Evolutionary conservation across 2,113 vertebrate genomes (phyloP).

Genomic region (Caretta caretta): DNA sequence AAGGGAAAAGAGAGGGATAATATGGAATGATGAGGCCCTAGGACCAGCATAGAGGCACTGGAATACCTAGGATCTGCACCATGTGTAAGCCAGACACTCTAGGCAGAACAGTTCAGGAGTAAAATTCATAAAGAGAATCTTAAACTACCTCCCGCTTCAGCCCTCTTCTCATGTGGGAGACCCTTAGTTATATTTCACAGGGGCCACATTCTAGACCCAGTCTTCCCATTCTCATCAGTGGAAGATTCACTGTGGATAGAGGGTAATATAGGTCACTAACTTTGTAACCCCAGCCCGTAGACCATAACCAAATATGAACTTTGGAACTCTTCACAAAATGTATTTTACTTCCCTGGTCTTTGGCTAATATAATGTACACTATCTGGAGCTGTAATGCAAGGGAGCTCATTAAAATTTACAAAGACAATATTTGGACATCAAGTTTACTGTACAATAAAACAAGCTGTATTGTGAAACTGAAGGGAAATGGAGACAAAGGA

Average conservation of each 20-base stretch:
- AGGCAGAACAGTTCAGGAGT: neutral
- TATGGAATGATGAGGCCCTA: neutral
- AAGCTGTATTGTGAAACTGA: neutral
- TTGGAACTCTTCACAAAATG: neutral
- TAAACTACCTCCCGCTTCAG: neutral
- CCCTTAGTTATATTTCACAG: neutral
- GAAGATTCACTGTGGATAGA: neutral
- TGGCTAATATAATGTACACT: neutral
- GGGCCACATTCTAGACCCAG: neutral
- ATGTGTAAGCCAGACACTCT: neutral
- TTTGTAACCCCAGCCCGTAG: neutral
- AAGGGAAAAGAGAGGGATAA: neutral
- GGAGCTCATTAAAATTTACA: neutral
- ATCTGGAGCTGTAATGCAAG: neutral
- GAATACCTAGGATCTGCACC: neutral
- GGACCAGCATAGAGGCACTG: rapidly evolving
- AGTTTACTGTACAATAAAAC: neutral
- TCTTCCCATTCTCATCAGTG: neutral
- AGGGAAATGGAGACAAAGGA: neutral
- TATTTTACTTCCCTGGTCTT: neutral
- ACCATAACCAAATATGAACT: neutral
- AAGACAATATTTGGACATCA: neutral
- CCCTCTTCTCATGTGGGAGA: neutral
- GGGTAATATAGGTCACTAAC: neutral
- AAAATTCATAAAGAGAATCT: rapidly evolving